Evolutionary conservation across 2,113 vertebrate species (phyloP), one percentile per base, ranked within the genome.

Genomic region (Leptosomus discolor): DNA sequence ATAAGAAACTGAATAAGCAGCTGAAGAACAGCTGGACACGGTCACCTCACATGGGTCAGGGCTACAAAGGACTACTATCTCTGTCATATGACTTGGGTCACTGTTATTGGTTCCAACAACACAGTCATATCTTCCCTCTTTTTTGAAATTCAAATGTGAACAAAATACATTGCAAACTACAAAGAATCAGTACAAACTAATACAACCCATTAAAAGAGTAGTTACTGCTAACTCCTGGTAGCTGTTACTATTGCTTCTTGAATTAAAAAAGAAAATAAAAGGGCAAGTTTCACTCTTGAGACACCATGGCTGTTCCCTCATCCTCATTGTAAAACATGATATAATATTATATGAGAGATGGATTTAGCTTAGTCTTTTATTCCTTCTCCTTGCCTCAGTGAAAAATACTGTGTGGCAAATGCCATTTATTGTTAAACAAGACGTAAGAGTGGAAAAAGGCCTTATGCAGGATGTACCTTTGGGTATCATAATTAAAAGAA

Each of bases 71-170:
- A 67, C 45, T 15, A 41, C 68, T 89, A 79, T 87, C 80, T 74
- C 79, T 65, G 81, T 67, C 91, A 32, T 11, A 74, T 12, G 36
- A 74, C 80, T 89, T 82, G 70, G 80, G 67, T 85, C 81, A 43
- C 58, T 61, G 75, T 82, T 79, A 95, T 91, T 94, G 88, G 95
- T 60, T 92, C 86, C 89, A 95, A 82, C 73, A 89, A 51, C 83
- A 86, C 58, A 91, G 61, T 24, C 74, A 7, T 74, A 91, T 91
- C 87, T 95, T 56, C 91, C 37, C 26, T 91, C 91, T 45, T 94
- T 91, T 95, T 85, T 96, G 95, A 95, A 95, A 96, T 97, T 97
- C 96, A 96, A 96, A 97, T 97, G 81, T 65, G 87, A 87, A 88
- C 27, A 95, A 96, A 91, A 95, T 91, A 57, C 24, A 85, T 70